Evolutionary conservation across 2,113 vertebrate species (phyloP).

Genomic region (Cardinalis cardinalis): DNA sequence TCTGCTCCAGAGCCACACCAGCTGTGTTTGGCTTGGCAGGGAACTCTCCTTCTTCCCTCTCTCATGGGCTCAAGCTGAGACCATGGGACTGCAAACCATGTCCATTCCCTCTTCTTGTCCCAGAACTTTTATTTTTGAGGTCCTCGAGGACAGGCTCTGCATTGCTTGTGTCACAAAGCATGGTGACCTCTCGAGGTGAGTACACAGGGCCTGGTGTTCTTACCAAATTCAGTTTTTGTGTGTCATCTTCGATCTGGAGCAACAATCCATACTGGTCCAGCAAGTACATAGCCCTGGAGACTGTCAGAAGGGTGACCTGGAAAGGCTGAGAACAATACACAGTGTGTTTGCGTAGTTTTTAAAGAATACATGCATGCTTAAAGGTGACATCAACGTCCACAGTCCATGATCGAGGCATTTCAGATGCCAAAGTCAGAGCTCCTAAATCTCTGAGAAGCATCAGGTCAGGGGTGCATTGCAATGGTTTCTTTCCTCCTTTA

Average conservation of each 20-base stretch:
- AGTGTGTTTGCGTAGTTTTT: background rate
- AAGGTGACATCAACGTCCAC: background rate
- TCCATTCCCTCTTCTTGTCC: background rate
- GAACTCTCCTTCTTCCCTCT: background rate
- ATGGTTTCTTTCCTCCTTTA: background rate
- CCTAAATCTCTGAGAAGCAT: background rate
- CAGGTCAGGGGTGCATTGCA: background rate
- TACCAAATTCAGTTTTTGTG: background rate
- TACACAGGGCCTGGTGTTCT: background rate
- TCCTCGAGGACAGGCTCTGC: background rate
- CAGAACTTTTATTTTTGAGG: background rate
- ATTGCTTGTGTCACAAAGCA: accelerated
- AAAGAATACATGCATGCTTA: background rate
- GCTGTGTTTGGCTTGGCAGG: conserved; percentile 30
- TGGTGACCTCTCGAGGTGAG: background rate
- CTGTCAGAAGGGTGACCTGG: background rate
- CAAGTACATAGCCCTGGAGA: conserved; percentile 29
- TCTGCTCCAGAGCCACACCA: background rate
- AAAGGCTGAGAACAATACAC: background rate
- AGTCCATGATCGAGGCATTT: background rate
- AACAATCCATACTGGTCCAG: conserved; percentile 42
- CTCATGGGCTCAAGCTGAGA: background rate
- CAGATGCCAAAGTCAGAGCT: background rate
- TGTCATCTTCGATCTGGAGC: conserved; percentile 5
- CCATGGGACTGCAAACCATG: background rate